Conservation (phyloP, 2,888 invertebrate species). For the Cerceris ruficornis region DNA sequence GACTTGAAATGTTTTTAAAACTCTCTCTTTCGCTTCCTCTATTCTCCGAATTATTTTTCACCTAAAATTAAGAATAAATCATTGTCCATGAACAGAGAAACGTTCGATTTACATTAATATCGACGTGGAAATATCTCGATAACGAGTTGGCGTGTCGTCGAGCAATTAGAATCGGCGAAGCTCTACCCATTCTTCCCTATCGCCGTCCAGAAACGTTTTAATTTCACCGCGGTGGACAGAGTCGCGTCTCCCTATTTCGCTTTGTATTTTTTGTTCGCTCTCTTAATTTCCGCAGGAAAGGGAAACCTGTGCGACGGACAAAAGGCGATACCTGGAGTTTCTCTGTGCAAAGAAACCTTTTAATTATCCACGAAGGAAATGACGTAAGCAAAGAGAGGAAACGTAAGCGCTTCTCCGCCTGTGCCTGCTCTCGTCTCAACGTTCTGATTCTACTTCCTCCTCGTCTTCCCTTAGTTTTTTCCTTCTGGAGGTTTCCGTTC, state of each 20-base stretch:
- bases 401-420: constrained; percentile 10
- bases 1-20: not conserved
- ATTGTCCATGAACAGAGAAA: too few relatives aligned
- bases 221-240: constrained; percentile 40
- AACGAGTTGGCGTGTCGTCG: constrained; percentile 19
- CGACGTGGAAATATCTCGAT: not conserved
- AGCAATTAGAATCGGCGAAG: constrained; percentile 39
- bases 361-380: constrained; percentile 48
- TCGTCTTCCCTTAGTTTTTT: too few relatives aligned
- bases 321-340: constrained; percentile 55
- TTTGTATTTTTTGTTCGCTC: constrained; percentile 7
- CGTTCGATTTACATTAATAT: not conserved
- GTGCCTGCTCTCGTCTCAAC: not conserved
- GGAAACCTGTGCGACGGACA: constrained; percentile 33
- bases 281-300: constrained; percentile 33
- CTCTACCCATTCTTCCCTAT: constrained; percentile 39
- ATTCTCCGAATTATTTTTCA: too few relatives aligned
- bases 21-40: not conserved
- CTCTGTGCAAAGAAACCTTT: constrained; percentile 43
- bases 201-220: constrained; percentile 36
- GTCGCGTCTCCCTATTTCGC: constrained; percentile 16
- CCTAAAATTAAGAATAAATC: too few relatives aligned
- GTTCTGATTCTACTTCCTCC: too few relatives aligned
- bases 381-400: constrained; percentile 3
- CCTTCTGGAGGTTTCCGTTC: too few relatives aligned